These are phyloP conservation scores for Macrosoma leucophasiata DNA, from an alignment of 2,888 invertebrate species.

Conservation along the genomic window DNA sequence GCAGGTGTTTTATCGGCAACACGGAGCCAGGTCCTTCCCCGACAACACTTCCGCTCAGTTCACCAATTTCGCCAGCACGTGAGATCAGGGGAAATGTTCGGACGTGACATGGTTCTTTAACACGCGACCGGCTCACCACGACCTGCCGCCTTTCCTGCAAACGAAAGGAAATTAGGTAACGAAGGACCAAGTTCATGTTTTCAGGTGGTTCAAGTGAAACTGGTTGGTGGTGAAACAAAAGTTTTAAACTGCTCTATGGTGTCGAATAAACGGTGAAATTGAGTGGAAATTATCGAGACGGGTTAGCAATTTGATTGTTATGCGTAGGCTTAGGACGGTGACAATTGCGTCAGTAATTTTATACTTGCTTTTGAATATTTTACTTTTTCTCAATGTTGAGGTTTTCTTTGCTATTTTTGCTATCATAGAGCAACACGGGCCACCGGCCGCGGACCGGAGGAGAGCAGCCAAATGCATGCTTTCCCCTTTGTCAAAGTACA, in stretches of 20 bases:
- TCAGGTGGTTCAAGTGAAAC: constrained; percentile 16
- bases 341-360: too few relatives aligned
- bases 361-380: too few relatives aligned
- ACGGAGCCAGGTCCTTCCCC: constrained; percentile 32
- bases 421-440: too few relatives aligned
- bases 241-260: constrained; percentile 42
- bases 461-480: too few relatives aligned
- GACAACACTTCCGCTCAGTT: constrained; percentile 39
- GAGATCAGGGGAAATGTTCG: constrained; percentile 40
- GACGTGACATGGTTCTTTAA: constrained; percentile 44
- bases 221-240: constrained; percentile 36
- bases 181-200: constrained; percentile 6
- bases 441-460: too few relatives aligned
- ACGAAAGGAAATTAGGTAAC: constrained; percentile 13
- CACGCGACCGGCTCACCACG: constrained; percentile 27
- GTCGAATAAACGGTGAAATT: constrained; percentile 44
- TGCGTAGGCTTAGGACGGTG: too few relatives aligned
- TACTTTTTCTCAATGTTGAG: too few relatives aligned
- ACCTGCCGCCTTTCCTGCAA: constrained; percentile 17
- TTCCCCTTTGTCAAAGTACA: too few relatives aligned
- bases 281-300: constrained; percentile 39
- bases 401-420: too few relatives aligned
- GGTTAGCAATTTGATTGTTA: constrained; percentile 20
- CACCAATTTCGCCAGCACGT: constrained; percentile 49
- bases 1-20: constrained; percentile 34